phyloP scores from a whole-genome alignment of 1,140 invertebrate species.

The Augochlora pura region DNA sequence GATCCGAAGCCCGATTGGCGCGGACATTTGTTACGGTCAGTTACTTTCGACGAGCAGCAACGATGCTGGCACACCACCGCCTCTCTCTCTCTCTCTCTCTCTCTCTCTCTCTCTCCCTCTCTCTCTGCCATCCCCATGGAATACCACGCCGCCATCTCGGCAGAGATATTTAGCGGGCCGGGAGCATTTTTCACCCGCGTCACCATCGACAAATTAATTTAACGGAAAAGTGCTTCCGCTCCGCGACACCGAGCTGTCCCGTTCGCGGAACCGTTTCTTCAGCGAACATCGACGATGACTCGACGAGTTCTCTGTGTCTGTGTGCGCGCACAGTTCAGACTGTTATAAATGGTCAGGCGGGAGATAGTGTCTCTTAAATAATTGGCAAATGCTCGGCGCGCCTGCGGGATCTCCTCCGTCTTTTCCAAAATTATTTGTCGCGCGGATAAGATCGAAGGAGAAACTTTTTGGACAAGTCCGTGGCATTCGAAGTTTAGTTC shows the following conservation, averaged over 20 bases:
- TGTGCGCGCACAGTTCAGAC: neutral
- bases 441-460: no score
- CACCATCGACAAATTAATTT: conserved; percentile 44
- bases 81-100: no score
- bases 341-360: neutral
- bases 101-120: no score
- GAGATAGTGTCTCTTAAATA: neutral
- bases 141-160: neutral
- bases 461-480: no score
- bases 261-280: neutral
- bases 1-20: conserved; percentile 29
- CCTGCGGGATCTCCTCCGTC: no score
- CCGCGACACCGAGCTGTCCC: neutral
- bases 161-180: conserved; percentile 5
- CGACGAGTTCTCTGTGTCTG: neutral
- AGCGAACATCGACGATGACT: no score
- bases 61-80: no score
- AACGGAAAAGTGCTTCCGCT: neutral
- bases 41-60: conserved; percentile 23
- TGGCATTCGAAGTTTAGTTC: no score
- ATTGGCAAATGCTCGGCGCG: neutral
- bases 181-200: conserved; percentile 31
- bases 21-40: conserved; percentile 44
- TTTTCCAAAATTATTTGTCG: no score
- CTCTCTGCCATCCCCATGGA: neutral